Evolutionary conservation across 1,140 invertebrate genomes (phyloP), one percentile per base, ranked within the genome.

Genomic region (Drosophila sulfurigaster): DNA sequence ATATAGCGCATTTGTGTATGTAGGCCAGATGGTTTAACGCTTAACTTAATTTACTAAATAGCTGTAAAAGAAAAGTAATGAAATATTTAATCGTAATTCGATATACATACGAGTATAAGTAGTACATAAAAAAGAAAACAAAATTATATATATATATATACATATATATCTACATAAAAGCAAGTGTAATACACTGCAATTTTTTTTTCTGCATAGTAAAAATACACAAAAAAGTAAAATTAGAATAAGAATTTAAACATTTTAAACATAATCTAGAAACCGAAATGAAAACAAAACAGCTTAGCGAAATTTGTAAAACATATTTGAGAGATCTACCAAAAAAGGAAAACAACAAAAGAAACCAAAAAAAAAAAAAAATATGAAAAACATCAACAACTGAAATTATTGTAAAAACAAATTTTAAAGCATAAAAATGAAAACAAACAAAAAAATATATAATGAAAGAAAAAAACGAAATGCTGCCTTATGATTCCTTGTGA

Each of bases 401-500:
- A 62, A 52, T 59, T 13, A 56, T 58, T 32, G 32, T 66, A 72
- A 65, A 25, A 25, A 20, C 4, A 25, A 57, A 72, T 52, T 35
- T 43, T 48, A 56, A 71, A 57, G 32, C 63, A 28, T 48, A 59
- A 72, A 67, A 57, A 52, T 62, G 79, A 71, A 69, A 38, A 38
- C 62, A 76, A 78, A 32, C 3, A 6, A 32, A 32, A 30, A 52
- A 30, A 16, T 5, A 41, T 41, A n/a, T 41, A 41, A 35, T 16
- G 6, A 16, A 43, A 45, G 20, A n/a, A 13, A 45, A 58, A 65
- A 62, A 77, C 65, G 57, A 90, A 91, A 80, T 82, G 89, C 89
- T 91, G 88, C 88, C 88, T 91, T 91, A 91, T 91, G 76, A 91
- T 91, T 91, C 88, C 88, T 89, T 80, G 79, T 91, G 82, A 89